A percentile compares a stretch with the other conserved stretches of the same genome.
Evolutionary conservation across 2,797 vertebrate species (phyloP).

Genomic region (Spinus olivaceus): DNA sequence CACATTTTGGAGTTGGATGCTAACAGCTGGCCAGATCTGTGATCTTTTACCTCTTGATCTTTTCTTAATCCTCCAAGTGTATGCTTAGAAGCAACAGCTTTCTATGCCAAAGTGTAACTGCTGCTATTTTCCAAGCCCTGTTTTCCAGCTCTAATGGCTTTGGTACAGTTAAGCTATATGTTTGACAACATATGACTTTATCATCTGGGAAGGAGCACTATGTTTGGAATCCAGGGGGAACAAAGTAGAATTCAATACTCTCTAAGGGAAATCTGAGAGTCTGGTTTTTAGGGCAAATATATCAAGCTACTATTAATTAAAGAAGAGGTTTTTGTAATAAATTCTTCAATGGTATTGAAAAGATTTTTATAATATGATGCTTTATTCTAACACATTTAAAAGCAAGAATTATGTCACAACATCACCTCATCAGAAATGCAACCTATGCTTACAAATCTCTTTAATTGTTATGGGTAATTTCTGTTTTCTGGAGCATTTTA

Average conservation of each 20-base stretch:
- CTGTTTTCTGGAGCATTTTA: slow-evolving; percentile 11
- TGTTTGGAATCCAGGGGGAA: not conserved
- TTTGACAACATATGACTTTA: not conserved
- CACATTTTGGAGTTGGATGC: not conserved
- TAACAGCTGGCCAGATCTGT: slow-evolving; percentile 38
- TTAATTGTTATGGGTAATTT: not conserved
- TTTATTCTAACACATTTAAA: not conserved
- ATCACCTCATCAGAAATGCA: not conserved
- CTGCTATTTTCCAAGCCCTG: not conserved
- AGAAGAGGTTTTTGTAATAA: not conserved
- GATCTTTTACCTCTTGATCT: slow-evolving; percentile 52
- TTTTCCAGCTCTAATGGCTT: slow-evolving; percentile 3
- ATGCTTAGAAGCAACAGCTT: slow-evolving; percentile 2
- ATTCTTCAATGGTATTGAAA: not conserved
- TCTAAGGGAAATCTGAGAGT: not conserved
- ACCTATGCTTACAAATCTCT: not conserved
- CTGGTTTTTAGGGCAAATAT: not conserved
- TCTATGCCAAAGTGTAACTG: slow-evolving; percentile 13
- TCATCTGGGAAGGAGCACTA: slow-evolving; percentile 2
- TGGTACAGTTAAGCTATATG: slow-evolving; percentile 28
- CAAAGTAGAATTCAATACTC: not conserved
- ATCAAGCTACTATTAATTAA: not conserved
- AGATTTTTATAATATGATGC: not conserved
- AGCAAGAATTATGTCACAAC: not conserved
- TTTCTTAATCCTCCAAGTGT: slow-evolving; percentile 30